Evolutionary conservation across 1,140 invertebrate genomes (phyloP), one percentile per base, ranked within the genome.

Genomic region (Aleiodes sp.): DNA sequence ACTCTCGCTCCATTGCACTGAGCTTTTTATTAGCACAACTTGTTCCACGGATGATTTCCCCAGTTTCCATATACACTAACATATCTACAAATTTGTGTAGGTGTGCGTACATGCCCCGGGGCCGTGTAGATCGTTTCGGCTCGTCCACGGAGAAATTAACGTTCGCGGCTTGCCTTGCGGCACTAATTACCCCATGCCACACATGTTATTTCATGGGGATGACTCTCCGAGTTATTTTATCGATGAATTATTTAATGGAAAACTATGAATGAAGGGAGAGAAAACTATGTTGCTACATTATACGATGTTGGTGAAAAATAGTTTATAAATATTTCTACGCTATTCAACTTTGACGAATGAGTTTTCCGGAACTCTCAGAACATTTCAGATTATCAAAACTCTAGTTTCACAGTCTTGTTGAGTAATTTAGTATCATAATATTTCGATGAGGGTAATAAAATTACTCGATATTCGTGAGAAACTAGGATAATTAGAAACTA

Each of bases 141-240:
- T 12, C 28, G 66, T 68, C 41, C 59, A 68, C 66, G 59, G 66
- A 68, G 57, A 68, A 68, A 68, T 68, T 46, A 68, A 68, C 41
- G 57, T 62, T 62, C 56, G 66, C 57, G 56, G 33, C 52, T 67
- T 52, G 35, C 65, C 65, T 67, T 67, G 65, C 65, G 65, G 65
- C 65, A 67, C 41, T 67, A 67, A 67, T 67, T 67, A 67, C 52
- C 33, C 35, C 29, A 26, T 57, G 60, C 28, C 35, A 16, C 57
- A 59, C 39, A 21, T 21, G 52, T 14, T 56, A 60, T 61, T 21
- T 59, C 33, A 21, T 37, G 37, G 19, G n/a, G 41, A 60, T 60
- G 19, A 67, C 31, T 67, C 37, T 26, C n/a, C 33, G 21, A 62
- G 14, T 62, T 21, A 37, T 62, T 19, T 43, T 62, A 62, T 62